Base-by-base conservation (phyloP, 2,888 invertebrate genomes). In the Phragmatobia fuliginosa region DNA sequence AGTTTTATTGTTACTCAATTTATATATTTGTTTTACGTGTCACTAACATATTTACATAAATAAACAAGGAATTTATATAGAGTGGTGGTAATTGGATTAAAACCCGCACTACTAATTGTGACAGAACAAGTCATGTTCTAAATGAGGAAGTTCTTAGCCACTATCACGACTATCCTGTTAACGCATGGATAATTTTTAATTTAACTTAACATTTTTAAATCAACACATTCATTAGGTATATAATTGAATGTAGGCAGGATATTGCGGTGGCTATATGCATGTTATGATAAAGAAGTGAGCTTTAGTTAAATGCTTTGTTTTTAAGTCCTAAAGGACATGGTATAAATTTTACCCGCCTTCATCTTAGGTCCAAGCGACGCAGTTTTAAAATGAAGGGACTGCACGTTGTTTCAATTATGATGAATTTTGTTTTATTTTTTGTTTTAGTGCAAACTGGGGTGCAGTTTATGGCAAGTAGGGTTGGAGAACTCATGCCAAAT, bases 391-490 rank as follows among this genome's bases (percentile, higher is more conserved):
- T 7, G 7, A 5, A 33, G n/a, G 14, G 11, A 1, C 14, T 38
- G 1, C 1, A 11, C 3, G 25, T 28, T 28, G 28, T 45, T 18
- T 21, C 6, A 45, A 45, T 21, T 16, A 6, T 45, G 21, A 45
- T 49, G 6, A 14, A 36, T 64, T 2, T 38, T 14, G 14, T 38
- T 11, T 38, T 18, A 41, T 73, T 72, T 78, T 89, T 87, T 88
- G 87, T 96, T 96, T 72, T 96, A 98, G 98, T 98, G 98, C 89
- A 95, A 96, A 72, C 96, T 96, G 88, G 98, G 98, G 70, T 98
- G 98, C 92, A 96, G 96, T 83, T 93, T 97, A 76, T 98, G 98
- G 98, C 96, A 96, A 88, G 95, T 96, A 83, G 98, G 98, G 45
- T 92, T 98, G 82, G 96, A 97, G 85, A 96, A 96, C 66, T 97